Percentiles rank a stretch among this genome's conserved stretches.
Conservation (phyloP, 2,888 invertebrate genomes). For the Spodoptera littoralis region DNA sequence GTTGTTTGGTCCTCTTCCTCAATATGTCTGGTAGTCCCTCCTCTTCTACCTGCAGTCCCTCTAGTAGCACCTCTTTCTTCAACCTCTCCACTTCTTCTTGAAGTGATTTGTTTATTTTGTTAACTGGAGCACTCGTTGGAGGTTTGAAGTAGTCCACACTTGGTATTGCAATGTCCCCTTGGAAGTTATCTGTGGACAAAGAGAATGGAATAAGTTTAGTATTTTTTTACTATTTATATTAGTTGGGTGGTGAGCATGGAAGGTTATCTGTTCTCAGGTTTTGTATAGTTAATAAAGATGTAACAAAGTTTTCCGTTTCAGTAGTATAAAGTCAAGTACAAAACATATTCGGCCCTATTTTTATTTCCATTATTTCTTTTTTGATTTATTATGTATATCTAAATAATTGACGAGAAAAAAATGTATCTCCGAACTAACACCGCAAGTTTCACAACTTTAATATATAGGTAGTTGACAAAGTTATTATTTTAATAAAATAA, state of each 20-base stretch:
- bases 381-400: too few species aligned
- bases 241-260: too few species aligned
- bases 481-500: neutral
- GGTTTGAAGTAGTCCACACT: conserved; percentile 84
- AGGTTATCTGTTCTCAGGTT: too few species aligned
- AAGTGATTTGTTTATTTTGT: conserved; percentile 90
- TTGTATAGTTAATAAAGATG: too few species aligned
- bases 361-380: too few species aligned
- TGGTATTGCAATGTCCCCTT: conserved; percentile 95
- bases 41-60: conserved; percentile 95
- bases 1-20: conserved; percentile 92
- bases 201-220: conserved; percentile 5
- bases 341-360: too few species aligned
- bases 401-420: too few species aligned
- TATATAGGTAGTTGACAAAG: neutral
- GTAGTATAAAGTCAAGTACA: too few species aligned
- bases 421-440: too few species aligned
- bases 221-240: too few species aligned
- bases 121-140: conserved; percentile 70
- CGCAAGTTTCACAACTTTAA: neutral
- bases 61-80: conserved; percentile 93
- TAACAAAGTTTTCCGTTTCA: too few species aligned
- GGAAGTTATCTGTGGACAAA: conserved; percentile 91
- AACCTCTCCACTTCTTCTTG: conserved; percentile 94
- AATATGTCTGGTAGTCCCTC: conserved; percentile 93